Evolutionary conservation across 2,797 vertebrate species (phyloP), one percentile per base, ranked within the genome.

Genomic region (Muscicapa comitata): DNA sequence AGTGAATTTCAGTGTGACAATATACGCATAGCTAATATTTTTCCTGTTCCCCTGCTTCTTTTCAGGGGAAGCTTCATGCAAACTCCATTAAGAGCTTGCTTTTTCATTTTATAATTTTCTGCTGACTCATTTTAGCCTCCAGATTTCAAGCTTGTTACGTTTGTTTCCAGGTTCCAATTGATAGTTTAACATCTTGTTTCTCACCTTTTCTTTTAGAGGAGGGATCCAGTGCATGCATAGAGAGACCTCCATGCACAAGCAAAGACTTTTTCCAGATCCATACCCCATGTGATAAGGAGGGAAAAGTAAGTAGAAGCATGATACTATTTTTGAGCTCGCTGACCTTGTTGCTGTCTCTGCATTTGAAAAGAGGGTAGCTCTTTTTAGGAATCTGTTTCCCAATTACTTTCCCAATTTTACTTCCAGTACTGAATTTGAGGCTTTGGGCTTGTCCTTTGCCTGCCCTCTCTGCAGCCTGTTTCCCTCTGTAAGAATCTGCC

Each of bases 211-310:
- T 65, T 97, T 95, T 93, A 99, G 99, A 98, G 38, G 99, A 99
- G 96, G 99, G 99, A 79, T 99, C 99, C 24, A 97, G 97, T 16
- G 79, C 70, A 1, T 99, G 99, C 90, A 97, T 92, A 81, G 96
- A 97, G 47, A 98, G 98, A 91, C 99, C 98, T 43, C 98, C 98
- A 0, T 99, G 99, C 91, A 98, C 98, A 73, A 97, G 81, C 42
- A 99, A 99, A 96, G 99, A 99, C 97, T 99, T 99, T 93, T 99
- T 99, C 95, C 99, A 99, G 97, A 99, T 99, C 93, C 99, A 99
- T 85, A 99, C 98, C 9, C 97, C 98, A 0, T 99, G 99, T 93
- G 99, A 99, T 94, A 96, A 97, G 10, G 98, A 99, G 48, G 99
- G 99, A 94, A 99, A 99, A 98, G 99, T 99, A 97, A 96, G 96